Evolutionary conservation across 2,797 vertebrate species (phyloP).

Genomic region (Pelodytes ibericus): DNA sequence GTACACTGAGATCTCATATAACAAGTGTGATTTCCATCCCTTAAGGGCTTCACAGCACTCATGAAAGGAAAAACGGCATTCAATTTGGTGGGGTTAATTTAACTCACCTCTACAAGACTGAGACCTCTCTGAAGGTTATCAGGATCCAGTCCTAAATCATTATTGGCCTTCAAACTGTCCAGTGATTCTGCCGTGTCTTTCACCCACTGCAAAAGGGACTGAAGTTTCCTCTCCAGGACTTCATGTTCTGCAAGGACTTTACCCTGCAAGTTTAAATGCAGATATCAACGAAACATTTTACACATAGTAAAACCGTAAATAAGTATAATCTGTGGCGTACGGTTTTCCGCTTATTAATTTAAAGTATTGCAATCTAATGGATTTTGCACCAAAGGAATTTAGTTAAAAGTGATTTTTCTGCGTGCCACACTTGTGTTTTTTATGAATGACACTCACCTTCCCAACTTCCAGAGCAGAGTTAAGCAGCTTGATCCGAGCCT

Average conservation of each 20-base stretch:
- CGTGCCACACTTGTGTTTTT: background rate
- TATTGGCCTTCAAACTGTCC: constrained; percentile 60
- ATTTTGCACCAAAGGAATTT: no score
- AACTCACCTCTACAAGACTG: constrained; percentile 25
- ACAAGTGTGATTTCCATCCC: no score
- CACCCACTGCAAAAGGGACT: constrained; percentile 75
- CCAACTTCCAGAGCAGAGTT: constrained; percentile 70
- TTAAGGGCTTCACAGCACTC: no score
- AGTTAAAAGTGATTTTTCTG: no score
- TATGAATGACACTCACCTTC: constrained; percentile 71
- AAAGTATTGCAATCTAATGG: no score
- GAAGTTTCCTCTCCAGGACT: constrained; percentile 64
- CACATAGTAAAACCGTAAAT: no score
- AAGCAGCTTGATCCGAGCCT: constrained; percentile 75
- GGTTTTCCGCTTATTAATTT: no score
- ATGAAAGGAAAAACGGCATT: no score
- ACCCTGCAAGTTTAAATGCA: constrained; percentile 59
- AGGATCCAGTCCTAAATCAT: constrained; percentile 29
- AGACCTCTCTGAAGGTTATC: background rate
- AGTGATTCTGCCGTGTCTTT: constrained; percentile 62
- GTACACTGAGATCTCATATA: no score
- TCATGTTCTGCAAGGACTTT: constrained; percentile 61
- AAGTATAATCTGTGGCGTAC: no score
- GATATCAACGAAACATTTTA: background rate
- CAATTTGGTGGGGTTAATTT: background rate